Evolutionary conservation across 2,797 vertebrate genomes (phyloP), one percentile per base, ranked within the genome.

Genomic region (Varecia variegata): DNA sequence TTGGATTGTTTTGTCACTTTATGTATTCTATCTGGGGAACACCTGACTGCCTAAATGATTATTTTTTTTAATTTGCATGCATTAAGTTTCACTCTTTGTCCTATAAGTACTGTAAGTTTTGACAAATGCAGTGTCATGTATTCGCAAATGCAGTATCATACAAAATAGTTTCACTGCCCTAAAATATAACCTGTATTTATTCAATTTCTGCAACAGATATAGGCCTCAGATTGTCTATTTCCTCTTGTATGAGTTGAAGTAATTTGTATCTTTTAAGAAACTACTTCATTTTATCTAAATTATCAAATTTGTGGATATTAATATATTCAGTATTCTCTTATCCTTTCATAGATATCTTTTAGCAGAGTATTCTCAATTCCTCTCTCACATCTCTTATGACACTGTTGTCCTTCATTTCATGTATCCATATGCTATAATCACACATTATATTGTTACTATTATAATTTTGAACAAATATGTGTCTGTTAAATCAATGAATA

Each of bases 21-120:
- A 93, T 65, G 17, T 56, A 85, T 86, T 84, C 62, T 13, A 12
- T 35, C 70, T 65, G 67, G 65, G 85, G 43, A 90, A 47, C 35
- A 73, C 47, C 70, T 38, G 52, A 73, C 54, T 56, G 56, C 71
- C 74, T 93, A 82, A 96, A 81, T 81, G 50, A 87, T 76, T 54
- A 25, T 74, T 68, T 91, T 84, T 88, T 80, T n/a, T 47, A 73
- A 90, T 93, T 86, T 86, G 47, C 87, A 74, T 90, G 76, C 32
- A 68, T 77, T 77, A 47, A 47, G 71, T 10, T 74, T 47, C 43
- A 54, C 74, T 54, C 47, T 77, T 77, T 95, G 25, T 56, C 3
- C 9, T 82, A 11, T 77, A 86, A 86, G 60, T 76, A 82, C 6
- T 30, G 12, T 47, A 65, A 21, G 15, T 52, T 82, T 93, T 84